Evolutionary conservation across 1,140 invertebrate genomes (phyloP), one percentile per base, ranked within the genome.

Genomic region (Bombus fervidus): DNA sequence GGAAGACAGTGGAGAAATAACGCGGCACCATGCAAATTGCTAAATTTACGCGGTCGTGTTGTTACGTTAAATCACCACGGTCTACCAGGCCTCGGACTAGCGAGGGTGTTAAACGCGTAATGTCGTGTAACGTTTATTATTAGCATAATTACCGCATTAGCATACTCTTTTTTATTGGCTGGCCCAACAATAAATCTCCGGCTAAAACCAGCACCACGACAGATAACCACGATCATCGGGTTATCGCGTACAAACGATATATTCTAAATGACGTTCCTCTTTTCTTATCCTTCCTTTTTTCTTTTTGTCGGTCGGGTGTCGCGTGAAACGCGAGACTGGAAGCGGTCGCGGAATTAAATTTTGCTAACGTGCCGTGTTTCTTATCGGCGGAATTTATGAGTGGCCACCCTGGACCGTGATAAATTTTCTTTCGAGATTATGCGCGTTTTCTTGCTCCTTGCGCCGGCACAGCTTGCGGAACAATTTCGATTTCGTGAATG

Each of bases 1-100:
- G 76, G 75, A 47, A 79, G 75, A 59, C 76, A 73, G 78, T 80
- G 9, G 83, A n/a, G 68, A 80, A 80, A 80, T 85, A 80, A 62
- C 68, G 83, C 39, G 73, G 76, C 57, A 62, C 76, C 83, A 72
- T 85, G 83, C 76, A 85, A 85, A 85, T 85, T 80, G 83, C 77
- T 85, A 59, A 85, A 85, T 85, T 85, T 85, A 85, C 83, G 83
- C 34, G 68, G 22, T 62, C 53, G 76, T 47, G 68, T 80, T 85
- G 68, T 80, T 73, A 79, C 68, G 77, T 85, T 85, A 85, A 85
- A 85, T 85, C 77, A 64, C 47, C 66, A 12, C 25, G n/a, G 37
- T 43, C 13, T 37, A 37, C n/a, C 28, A 66, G 18, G 22, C 18
- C 62, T 31, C 18, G 34, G 66, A 37, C 64, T n/a, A 15, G 31